Evolutionary conservation across 2,888 invertebrate genomes (phyloP).

Genomic region (Sarcophaga variegata): DNA sequence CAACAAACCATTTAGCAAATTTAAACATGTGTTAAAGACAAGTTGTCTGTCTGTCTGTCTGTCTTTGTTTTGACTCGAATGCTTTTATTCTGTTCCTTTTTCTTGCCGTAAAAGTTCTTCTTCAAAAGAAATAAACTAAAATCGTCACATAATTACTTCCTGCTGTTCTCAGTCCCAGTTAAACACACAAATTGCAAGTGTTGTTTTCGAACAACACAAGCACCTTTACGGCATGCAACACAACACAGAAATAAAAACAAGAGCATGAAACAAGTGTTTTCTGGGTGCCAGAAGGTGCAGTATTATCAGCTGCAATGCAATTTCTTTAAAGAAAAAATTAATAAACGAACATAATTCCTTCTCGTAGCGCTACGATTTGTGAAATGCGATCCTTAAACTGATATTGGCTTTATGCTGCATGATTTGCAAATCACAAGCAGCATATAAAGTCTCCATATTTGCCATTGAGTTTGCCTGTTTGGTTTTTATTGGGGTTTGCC

Average conservation of each 20-base stretch:
- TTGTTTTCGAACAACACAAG: neutral
- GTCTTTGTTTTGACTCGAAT: neutral
- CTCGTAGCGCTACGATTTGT: conserved; percentile 29
- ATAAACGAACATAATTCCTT: conserved; percentile 58
- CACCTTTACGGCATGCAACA: conserved; percentile 13
- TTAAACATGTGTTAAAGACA: conserved; percentile 64
- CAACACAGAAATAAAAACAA: conserved; percentile 11
- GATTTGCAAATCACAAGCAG: conserved; percentile 50
- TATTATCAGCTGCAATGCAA: neutral
- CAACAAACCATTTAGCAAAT: conserved; percentile 18
- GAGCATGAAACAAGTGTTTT: conserved; percentile 21
- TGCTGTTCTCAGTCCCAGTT: conserved; percentile 32
- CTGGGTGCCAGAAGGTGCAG: neutral
- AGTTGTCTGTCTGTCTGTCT: conserved; percentile 13
- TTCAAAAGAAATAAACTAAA: conserved; percentile 23
- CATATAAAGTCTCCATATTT: conserved; percentile 31
- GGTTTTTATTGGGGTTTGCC: neutral
- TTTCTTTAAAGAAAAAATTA: conserved; percentile 46
- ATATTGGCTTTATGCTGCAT: conserved; percentile 38
- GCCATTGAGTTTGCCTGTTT: neutral
- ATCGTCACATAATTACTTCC: conserved; percentile 66
- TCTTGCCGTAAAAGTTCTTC: neutral
- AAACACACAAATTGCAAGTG: neutral
- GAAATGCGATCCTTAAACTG: conserved; percentile 22
- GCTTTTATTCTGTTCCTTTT: neutral